Base-by-base conservation (phyloP, 2,797 vertebrate genomes). In the Anas georgica region DNA sequence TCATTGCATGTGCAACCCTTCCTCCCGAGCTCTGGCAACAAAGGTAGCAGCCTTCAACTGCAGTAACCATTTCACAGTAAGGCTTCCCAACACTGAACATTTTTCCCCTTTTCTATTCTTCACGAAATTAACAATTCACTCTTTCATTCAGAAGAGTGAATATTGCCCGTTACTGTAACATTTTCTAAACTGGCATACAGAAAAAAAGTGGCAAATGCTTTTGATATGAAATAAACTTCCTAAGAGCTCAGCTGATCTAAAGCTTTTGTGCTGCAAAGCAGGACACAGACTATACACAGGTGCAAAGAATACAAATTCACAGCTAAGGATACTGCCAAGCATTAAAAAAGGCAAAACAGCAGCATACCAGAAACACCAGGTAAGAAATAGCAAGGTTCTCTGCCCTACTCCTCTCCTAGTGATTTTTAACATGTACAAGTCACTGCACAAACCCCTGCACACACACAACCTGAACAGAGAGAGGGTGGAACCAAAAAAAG, bases 251-350 rank as follows among this genome's bases (percentile, higher is more conserved):
- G 22, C 6, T 25, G 29, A 46, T 22, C 23, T 46, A 75, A 52
- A 83, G 25, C 3, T 45, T 86, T 74, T 73, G 18, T 69, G 74
- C 35, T 73, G 59, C 18, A 79, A 50, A 86, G 54, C 12, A 83
- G 28, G 22, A 69, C 12, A 3, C 17, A 66, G 58, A 91, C 60
- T 16, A 88, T 62, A 7, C n/a, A 63, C 13, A 76, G 54, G 41
- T 64, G 29, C 52, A 66, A 86, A 91, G 41, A 91, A 78, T 8
- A 62, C 82, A n/a, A 83, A 73, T 17, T 33, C 22, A 89, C 33
- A 83, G 31, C 10, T 72, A 75, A 87, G 48, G 45, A 55, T 1
- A 54, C 31, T 20, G 31, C 63, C 41, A 87, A 29, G 45, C 17
- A 83, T 33, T 54, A 88, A 20, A 62, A 68, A 58, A 0, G 25